Base-by-base conservation (phyloP, 1,140 invertebrate genomes). In the Hylaeus anthracinus region DNA sequence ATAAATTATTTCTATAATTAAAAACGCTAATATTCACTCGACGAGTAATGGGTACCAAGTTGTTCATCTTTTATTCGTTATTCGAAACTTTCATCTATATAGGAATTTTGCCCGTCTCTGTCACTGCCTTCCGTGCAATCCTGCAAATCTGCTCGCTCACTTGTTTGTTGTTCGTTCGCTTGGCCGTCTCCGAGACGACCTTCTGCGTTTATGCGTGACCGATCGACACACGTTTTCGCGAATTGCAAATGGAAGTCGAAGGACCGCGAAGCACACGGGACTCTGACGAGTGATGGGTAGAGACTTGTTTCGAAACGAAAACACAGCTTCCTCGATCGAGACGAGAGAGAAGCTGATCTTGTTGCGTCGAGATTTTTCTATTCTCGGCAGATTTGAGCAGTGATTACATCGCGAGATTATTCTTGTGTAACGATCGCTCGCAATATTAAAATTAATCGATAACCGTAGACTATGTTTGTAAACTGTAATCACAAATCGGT, bases 221-320 rank as follows among this genome's bases (percentile, higher is more conserved):
- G 72, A 79, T 66, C 84, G 67, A 72, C 83, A 67, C 66, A 67
- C 73, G 70, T 72, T 72, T 2, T 72, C 70, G 53, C 37, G 9
- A 45, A 51, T 51, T 15, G 4, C 56, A 14, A 4, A 37, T 41
- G 10, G 10, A 55, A 41, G 26, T 53, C 67, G 67, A 43, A 15
- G 37, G 43, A 55, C 6, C 51, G 43, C 67, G 14, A 56, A 37
- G 43, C 37, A 66, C 53, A 55, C 55, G 73, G 45, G 53, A 65
- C 67, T 72, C 45, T 76, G 78, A 85, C 83, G 72, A 85, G 79
- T 71, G 78, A 72, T 81, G 78, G 83, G 83, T 81, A 81, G 64
- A 64, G 6, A 60, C 37, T 53, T 15, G 6, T n/a, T 53, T 48
- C 12, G 37, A 14, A 61, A 69, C 78, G 39, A 37, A 43, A 53